Evolutionary conservation across 53 echinoderm and acorn worm genomes (phyloP).

Genomic region (Luidia sarsii): DNA sequence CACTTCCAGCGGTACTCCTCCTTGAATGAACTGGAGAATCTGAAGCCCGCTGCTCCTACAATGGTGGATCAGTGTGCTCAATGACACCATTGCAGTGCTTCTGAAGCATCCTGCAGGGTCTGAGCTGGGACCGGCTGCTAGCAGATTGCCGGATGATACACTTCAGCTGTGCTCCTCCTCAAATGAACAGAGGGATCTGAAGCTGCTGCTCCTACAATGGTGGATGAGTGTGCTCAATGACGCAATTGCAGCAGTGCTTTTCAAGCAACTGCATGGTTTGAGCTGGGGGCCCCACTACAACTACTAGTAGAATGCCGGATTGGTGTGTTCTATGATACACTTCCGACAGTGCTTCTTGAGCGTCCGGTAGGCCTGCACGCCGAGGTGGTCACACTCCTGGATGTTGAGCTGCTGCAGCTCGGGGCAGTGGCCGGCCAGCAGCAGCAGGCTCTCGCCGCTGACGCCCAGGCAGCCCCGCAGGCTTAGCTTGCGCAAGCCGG

Average conservation of each 20-base stretch:
- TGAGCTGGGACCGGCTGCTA: too few species aligned
- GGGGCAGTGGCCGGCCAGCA: slow-evolving; percentile 80
- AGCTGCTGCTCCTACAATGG: too few species aligned
- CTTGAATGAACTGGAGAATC: too few species aligned
- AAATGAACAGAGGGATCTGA: too few species aligned
- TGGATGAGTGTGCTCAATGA: too few species aligned
- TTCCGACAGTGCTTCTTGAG: slow-evolving; percentile 87
- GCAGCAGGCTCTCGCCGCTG: slow-evolving; percentile 68
- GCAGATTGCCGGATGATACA: too few species aligned
- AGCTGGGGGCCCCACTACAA: background rate
- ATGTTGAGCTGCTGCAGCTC: slow-evolving; percentile 98
- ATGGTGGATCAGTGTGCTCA: too few species aligned
- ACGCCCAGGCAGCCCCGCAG: slow-evolving; percentile 76
- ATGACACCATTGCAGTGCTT: too few species aligned
- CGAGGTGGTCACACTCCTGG: slow-evolving; percentile 86
- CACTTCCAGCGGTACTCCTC: too few species aligned
- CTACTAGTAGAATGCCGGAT: slow-evolving; percentile 88
- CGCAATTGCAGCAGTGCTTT: slow-evolving; percentile 3
- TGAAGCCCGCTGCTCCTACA: too few species aligned
- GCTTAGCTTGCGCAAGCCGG: slow-evolving; percentile 88
- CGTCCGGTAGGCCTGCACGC: slow-evolving; percentile 72
- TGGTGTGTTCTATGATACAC: slow-evolving; percentile 98
- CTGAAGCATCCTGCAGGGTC: too few species aligned
- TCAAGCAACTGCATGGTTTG: background rate
- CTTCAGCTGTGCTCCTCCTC: too few species aligned